Evolutionary conservation across 1,140 invertebrate genomes (phyloP).

Genomic region (Andrena cerasifolii): DNA sequence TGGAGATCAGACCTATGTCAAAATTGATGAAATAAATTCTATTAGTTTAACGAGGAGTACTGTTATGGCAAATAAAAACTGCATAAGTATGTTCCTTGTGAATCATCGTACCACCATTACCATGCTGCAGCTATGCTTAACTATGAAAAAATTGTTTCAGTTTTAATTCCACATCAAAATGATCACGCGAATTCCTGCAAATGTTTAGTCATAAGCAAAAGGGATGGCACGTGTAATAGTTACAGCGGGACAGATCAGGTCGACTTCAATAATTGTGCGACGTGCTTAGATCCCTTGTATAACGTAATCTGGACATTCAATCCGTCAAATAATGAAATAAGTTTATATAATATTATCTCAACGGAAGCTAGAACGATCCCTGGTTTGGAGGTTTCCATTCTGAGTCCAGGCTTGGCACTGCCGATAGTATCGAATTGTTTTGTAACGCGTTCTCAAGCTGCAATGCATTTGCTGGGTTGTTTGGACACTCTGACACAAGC

Average conservation of each 20-base stretch:
- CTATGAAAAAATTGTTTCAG: conserved; percentile 80
- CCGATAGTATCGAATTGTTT: conserved; percentile 87
- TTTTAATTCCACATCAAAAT: conserved; percentile 87
- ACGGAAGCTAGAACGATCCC: conserved; percentile 83
- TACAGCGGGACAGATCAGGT: conserved; percentile 91
- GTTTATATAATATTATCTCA: conserved; percentile 91
- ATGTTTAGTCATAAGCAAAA: conserved; percentile 92
- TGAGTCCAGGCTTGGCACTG: conserved; percentile 91
- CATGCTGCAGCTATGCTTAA: conserved; percentile 5
- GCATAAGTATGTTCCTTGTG: conserved; percentile 85
- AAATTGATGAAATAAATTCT: conserved; percentile 97
- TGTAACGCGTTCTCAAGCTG: conserved; percentile 92
- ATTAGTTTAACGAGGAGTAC: conserved; percentile 92
- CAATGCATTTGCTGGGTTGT: conserved; percentile 93
- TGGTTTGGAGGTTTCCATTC: conserved; percentile 82
- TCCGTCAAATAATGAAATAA: conserved; percentile 87
- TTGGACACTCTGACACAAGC: conserved; percentile 94
- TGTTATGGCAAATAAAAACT: conserved; percentile 93
- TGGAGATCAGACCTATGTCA: conserved; percentile 97
- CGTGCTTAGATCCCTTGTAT: conserved; percentile 94
- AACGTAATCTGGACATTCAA: conserved; percentile 93
- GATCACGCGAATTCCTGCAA: conserved; percentile 88
- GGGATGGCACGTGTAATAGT: conserved; percentile 91
- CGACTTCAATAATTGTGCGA: conserved; percentile 88
- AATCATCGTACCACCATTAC: conserved; percentile 36